A percentile compares a stretch with the other conserved stretches of the same genome.
These are phyloP conservation scores for Periophthalmodon schlosseri DNA, from an alignment of 2,113 vertebrate genomes.

Conservation along the genomic window DNA sequence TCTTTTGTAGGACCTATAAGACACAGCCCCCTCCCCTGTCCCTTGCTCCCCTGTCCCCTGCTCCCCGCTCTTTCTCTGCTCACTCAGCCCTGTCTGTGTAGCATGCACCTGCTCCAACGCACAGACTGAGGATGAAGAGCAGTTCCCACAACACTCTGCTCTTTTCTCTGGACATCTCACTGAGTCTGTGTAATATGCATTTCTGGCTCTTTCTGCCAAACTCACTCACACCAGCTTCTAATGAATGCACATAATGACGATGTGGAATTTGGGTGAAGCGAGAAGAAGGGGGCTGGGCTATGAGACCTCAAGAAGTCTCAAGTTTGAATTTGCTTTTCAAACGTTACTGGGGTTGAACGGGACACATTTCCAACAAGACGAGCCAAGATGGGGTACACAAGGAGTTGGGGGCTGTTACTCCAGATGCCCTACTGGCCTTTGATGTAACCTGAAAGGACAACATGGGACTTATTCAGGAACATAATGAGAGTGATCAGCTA, in stretches of 20 bases:
- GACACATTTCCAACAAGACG: too few relatives aligned
- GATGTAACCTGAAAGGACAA: too few relatives aligned
- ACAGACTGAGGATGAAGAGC: slow-evolving; percentile 17
- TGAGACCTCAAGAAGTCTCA: background rate
- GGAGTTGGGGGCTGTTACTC: too few relatives aligned
- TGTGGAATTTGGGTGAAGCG: too few relatives aligned
- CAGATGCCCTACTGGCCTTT: too few relatives aligned
- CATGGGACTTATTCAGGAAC: too few relatives aligned
- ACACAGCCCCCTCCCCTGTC: slow-evolving; percentile 37
- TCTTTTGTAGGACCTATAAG: slow-evolving; percentile 72
- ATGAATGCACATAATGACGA: slow-evolving; percentile 43
- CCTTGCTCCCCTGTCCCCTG: background rate
- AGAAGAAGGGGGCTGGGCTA: background rate
- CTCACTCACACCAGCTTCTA: background rate
- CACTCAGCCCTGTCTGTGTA: slow-evolving; percentile 60
- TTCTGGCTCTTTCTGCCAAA: background rate
- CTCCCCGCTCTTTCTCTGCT: slow-evolving; percentile 28
- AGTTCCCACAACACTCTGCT: background rate
- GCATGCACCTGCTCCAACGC: slow-evolving; percentile 67
- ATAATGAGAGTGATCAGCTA: too few relatives aligned
- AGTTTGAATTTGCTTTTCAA: slow-evolving; percentile 23
- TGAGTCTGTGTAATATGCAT: background rate
- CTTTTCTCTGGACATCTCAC: slow-evolving; percentile 11
- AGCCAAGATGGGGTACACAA: too few relatives aligned
- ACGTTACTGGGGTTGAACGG: background rate